These are phyloP conservation scores for Scaptomyza caliginosa DNA, from an alignment of 2,888 invertebrate species.

Conservation along the genomic window DNA sequence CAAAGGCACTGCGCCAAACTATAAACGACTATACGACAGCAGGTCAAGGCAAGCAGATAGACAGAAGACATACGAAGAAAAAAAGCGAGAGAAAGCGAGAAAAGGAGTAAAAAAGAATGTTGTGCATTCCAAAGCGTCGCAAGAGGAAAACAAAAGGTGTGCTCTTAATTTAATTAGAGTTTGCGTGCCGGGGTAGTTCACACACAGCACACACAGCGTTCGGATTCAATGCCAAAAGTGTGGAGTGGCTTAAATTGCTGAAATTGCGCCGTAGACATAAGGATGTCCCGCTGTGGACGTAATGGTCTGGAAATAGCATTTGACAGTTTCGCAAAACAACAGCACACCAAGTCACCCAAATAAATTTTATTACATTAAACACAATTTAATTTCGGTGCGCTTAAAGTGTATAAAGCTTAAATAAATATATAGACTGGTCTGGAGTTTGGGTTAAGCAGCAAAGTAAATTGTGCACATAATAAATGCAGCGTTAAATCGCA, in stretches of 20 bases:
- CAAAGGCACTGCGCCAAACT: not conserved
- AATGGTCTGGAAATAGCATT: constrained; percentile 77
- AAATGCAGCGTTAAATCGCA: constrained; percentile 67
- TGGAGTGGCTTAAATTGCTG: constrained; percentile 19
- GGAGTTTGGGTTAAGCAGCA: not conserved
- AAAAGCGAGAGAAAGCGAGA: not conserved
- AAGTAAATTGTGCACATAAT: constrained; percentile 26
- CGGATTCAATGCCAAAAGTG: constrained; percentile 10
- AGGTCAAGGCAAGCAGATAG: constrained; percentile 21
- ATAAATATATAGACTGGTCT: constrained; percentile 59
- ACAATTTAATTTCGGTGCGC: constrained; percentile 65
- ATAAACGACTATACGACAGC: constrained; percentile 7
- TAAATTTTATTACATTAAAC: constrained; percentile 75
- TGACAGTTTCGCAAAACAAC: constrained; percentile 41
- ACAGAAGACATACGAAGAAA: not conserved
- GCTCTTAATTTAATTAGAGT: constrained; percentile 78
- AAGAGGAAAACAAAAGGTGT: constrained; percentile 61
- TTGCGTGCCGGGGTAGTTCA: constrained; percentile 38
- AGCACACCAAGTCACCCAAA: constrained; percentile 42
- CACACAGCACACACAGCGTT: not conserved
- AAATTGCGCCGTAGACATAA: constrained; percentile 19
- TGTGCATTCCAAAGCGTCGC: constrained; percentile 51
- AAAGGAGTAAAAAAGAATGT: constrained; percentile 2
- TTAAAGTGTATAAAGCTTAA: constrained; percentile 69
- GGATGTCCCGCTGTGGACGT: constrained; percentile 49